Conservation (phyloP, 2,888 invertebrate species). For the Priocnemis perturbator region DNA sequence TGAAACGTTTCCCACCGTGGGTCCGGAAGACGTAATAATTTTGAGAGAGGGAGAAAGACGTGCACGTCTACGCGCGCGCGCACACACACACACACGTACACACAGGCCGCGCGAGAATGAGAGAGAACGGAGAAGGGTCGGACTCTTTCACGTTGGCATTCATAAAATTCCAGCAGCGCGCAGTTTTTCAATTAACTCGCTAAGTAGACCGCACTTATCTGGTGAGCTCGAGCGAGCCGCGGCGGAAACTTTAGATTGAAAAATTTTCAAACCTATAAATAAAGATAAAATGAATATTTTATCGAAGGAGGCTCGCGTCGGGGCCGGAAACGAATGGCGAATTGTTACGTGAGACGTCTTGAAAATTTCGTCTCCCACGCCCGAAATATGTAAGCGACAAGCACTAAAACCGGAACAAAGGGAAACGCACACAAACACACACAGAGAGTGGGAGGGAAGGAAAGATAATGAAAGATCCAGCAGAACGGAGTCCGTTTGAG, state of each 20-base stretch:
- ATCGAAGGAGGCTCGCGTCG: too few species aligned
- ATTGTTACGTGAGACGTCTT: not conserved
- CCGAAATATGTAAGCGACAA: too few species aligned
- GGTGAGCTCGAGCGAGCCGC: constrained; percentile 1
- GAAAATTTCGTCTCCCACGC: not conserved
- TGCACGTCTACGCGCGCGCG: too few species aligned
- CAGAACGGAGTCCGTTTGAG: not conserved
- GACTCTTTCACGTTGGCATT: constrained; percentile 23
- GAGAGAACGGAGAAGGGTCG: not conserved
- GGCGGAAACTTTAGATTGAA: constrained; percentile 38
- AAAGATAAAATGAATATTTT: constrained; percentile 36
- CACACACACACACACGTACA: too few species aligned
- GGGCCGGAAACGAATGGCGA: not conserved
- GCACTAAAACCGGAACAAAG: too few species aligned
- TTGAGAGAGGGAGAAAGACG: too few species aligned
- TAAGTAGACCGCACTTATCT: constrained; percentile 24
- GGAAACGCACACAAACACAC: too few species aligned
- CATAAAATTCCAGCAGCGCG: constrained; percentile 18
- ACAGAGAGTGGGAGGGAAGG: too few species aligned
- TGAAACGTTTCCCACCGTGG: constrained; percentile 14
- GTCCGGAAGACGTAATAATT: constrained; percentile 18
- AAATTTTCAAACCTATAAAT: constrained; percentile 36
- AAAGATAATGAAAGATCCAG: not conserved
- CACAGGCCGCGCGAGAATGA: not conserved
- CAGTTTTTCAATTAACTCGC: constrained; percentile 28